A percentile compares a stretch with the other conserved stretches of the same genome.
Conservation (phyloP, 1,140 invertebrate genomes). For the Anastatus disparis region DNA sequence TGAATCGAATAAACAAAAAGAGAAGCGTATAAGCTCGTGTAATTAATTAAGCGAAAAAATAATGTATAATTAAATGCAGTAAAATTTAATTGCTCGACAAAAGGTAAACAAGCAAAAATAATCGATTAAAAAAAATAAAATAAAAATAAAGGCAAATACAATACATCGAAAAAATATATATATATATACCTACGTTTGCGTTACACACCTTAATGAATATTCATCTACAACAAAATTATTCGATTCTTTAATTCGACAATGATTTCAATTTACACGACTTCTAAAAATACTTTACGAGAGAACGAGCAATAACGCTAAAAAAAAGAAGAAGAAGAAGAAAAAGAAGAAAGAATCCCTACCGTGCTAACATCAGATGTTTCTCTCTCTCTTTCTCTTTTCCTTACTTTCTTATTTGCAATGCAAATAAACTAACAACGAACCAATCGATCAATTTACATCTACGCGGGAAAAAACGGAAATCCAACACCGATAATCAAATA, state of each 20-base stretch:
- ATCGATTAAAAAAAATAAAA: not conserved
- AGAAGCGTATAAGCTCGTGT: too few species aligned
- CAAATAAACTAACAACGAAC: conserved; percentile 1
- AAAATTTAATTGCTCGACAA: conserved; percentile 7
- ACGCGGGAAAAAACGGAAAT: conserved; percentile 3
- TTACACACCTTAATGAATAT: conserved; percentile 29
- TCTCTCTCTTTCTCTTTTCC: too few species aligned
- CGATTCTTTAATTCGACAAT: conserved; percentile 6
- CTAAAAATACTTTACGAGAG: conserved; percentile 24
- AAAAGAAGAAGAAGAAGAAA: too few species aligned
- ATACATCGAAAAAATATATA: not conserved
- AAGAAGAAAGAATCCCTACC: too few species aligned
- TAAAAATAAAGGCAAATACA: not conserved
- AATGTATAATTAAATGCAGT: not conserved
- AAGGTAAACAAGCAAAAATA: not conserved
- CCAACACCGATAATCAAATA: conserved; percentile 25
- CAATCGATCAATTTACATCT: conserved; percentile 37
- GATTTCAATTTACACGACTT: not conserved
- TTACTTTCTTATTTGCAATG: conserved; percentile 39
- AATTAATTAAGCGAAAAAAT: too few species aligned
- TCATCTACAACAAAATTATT: conserved; percentile 23
- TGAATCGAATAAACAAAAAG: too few species aligned
- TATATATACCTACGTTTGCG: too few species aligned
- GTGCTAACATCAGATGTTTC: not conserved
- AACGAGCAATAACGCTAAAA: not conserved